Evolutionary conservation across 2,113 vertebrate genomes (phyloP).

Genomic region (Xenus cinereus): DNA sequence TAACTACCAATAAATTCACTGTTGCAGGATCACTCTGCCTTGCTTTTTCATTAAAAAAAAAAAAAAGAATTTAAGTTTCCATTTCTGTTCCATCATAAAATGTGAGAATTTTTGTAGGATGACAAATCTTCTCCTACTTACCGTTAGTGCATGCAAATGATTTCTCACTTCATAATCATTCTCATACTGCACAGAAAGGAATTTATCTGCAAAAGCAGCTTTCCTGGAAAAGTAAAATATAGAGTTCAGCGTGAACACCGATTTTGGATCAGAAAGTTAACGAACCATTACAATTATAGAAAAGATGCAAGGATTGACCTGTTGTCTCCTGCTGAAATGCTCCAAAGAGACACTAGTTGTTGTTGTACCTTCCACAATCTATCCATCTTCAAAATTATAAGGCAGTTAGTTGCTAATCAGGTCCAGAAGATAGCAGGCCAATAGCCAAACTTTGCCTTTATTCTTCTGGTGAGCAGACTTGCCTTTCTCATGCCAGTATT

Average conservation of each 20-base stretch:
- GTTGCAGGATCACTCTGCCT: not conserved
- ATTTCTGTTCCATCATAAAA: not conserved
- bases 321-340: not conserved
- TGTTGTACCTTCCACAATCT: not conserved
- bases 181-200: not conserved
- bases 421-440: not conserved
- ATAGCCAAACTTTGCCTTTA: not conserved
- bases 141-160: not conserved
- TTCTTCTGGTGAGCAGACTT: not conserved
- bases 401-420: accelerated
- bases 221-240: not conserved
- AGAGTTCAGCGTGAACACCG: accelerated
- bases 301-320: not conserved
- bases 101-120: not conserved
- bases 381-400: not conserved
- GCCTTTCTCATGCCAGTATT: not conserved
- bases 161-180: not conserved
- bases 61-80: not conserved
- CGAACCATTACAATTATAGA: not conserved
- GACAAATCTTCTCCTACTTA: not conserved
- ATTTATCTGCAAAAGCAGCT: not conserved
- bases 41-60: not conserved
- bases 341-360: not conserved
- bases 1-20: not conserved
- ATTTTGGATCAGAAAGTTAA: not conserved